A percentile compares a stretch with the other conserved stretches of the same genome.
Conservation (phyloP, 2,888 invertebrate species). For the Platynereis dumerilii region DNA sequence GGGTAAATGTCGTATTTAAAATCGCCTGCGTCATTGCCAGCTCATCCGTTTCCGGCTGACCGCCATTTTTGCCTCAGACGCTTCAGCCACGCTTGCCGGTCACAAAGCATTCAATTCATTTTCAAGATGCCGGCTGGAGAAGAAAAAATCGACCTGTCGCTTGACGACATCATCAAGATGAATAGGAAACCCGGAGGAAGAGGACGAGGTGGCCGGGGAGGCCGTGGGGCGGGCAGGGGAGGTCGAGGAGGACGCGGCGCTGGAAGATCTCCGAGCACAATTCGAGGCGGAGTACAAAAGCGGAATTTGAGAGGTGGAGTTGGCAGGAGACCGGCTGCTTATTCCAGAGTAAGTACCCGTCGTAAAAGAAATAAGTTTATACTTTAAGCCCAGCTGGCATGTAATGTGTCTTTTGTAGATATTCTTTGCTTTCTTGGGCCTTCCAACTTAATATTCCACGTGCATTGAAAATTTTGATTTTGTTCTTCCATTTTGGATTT, state of each 20-base stretch:
- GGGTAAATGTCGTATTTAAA: not conserved
- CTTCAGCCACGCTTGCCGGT: slow-evolving; percentile 4
- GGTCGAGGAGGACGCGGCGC: slow-evolving; percentile 36
- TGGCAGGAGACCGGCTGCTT: slow-evolving; percentile 66
- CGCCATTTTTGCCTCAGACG: slow-evolving; percentile 20
- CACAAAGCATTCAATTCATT: slow-evolving; percentile 3
- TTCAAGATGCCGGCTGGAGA: slow-evolving; percentile 25
- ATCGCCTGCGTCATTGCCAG: not conserved
- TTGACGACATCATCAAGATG: slow-evolving; percentile 92
- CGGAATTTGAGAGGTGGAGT: slow-evolving; percentile 33
- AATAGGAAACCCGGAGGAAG: slow-evolving; percentile 62
- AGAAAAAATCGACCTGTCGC: slow-evolving; percentile 93
- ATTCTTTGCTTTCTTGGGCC: too few relatives aligned
- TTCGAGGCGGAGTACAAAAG: slow-evolving; percentile 56
- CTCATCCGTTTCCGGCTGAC: slow-evolving; percentile 9
- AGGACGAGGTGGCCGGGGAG: slow-evolving; percentile 66
- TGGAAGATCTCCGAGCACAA: slow-evolving; percentile 61
- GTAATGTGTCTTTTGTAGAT: too few relatives aligned
- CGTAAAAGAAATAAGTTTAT: too few relatives aligned
- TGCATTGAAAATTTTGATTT: too few relatives aligned
- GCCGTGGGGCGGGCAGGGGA: slow-evolving; percentile 65
- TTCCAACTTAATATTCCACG: too few relatives aligned
- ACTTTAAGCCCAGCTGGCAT: too few relatives aligned
- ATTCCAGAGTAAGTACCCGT: slow-evolving; percentile 73
- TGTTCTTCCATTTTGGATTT: too few relatives aligned